phyloP scores from a whole-genome alignment of 1,140 invertebrate species.

The Saxidomus purpurata region DNA sequence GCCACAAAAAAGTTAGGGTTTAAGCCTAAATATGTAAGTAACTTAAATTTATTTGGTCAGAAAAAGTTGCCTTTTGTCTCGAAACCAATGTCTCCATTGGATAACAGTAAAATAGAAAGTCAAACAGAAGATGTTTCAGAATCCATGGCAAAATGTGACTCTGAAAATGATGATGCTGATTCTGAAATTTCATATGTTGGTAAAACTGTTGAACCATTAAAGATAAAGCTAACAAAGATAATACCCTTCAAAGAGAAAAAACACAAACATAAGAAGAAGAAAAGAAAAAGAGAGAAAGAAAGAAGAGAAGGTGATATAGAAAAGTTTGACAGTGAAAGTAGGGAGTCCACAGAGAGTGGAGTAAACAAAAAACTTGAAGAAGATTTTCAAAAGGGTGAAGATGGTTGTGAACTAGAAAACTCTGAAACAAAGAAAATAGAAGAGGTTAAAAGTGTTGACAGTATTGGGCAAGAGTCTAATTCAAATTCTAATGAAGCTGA shows the following conservation, averaged over 20 bases:
- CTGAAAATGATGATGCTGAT: conserved; percentile 30
- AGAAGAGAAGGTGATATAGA: conserved; percentile 23
- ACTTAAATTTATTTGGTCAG: conserved; percentile 50
- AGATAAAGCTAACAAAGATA: conserved; percentile 63
- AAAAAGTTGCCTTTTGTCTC: conserved; percentile 60
- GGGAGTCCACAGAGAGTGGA: neutral
- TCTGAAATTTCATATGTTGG: conserved; percentile 43
- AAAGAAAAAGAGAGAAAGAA: conserved; percentile 53
- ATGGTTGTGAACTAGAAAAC: neutral
- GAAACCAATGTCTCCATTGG: conserved; percentile 31
- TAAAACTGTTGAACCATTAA: conserved; percentile 64
- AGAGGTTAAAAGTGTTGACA: conserved; percentile 52
- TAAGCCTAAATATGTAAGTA: conserved; percentile 64
- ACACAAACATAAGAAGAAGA: conserved; percentile 67
- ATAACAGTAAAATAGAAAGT: neutral
- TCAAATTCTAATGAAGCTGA: conserved; percentile 55
- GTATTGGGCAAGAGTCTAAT: conserved; percentile 8
- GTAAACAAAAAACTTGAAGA: neutral
- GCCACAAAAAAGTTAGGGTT: conserved; percentile 34
- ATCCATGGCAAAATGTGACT: neutral
- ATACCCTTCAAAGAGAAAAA: conserved; percentile 63
- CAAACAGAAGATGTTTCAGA: neutral
- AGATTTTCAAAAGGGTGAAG: neutral
- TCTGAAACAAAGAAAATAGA: conserved; percentile 5
- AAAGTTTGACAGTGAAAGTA: conserved; percentile 30